Evolutionary conservation across 2,113 vertebrate genomes (phyloP), one percentile per base, ranked within the genome.

Genomic region (Glareola pratincola): DNA sequence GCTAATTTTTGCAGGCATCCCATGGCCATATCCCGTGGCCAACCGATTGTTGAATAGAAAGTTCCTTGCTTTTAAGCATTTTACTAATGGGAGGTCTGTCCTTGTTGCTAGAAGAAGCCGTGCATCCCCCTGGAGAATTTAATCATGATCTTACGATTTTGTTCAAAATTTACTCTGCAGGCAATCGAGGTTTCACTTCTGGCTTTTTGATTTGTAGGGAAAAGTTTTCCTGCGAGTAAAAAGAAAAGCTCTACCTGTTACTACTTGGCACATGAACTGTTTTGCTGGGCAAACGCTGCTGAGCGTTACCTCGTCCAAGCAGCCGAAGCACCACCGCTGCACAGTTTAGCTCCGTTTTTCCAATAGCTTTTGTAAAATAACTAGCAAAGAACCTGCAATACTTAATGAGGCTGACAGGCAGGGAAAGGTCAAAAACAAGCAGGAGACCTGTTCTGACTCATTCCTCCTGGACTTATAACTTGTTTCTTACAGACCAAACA

Each of bases 401-500:
- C n/a, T 90, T 96, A 95, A 91, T 53, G 87, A 95, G 91, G 63
- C 32, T 88, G 82, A 67, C 81, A 76, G 92, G 94, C 87, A 92
- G 32, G 48, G 48, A 85, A 94, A 92, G 86, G 90, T 69, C 43
- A 73, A 68, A 76, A 95, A 54, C 45, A 45, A 93, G 64, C 34
- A 59, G 81, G 71, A 92, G 91, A 84, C 67, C 96, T 96, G 94
- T 90, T 90, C 82, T 92, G 83, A 85, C 82, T 93, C 90, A 88
- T 94, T 97, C 78, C 47, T 96, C 68, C 82, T 93, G 66, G 57
- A 93, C 86, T 95, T 95, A 57, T 50, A 85, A 85, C 92, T 96
- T 96, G 96, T 94, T 82, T 95, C 94, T 94, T 64, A 50, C 71
- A 89, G 87, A 93, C 91, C 84, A 73, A 96, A 43, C 45, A 94